Evolutionary conservation across 2,797 vertebrate species (phyloP).

Genomic region (Scolopax bukidnonensis): DNA sequence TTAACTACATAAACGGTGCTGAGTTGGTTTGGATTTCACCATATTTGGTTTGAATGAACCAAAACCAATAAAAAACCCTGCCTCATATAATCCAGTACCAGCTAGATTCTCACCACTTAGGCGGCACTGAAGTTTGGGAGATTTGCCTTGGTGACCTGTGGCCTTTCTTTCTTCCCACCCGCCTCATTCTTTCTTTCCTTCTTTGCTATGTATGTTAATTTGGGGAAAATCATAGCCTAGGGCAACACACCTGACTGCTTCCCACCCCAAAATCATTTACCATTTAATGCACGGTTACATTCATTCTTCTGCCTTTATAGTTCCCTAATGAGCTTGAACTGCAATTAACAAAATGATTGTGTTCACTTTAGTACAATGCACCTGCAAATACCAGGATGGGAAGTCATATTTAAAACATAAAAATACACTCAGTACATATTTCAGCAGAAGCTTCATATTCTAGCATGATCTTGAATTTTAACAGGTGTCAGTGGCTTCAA

Average conservation of each 20-base stretch:
- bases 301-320: slow-evolving; percentile 74
- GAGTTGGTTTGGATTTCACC: neutral
- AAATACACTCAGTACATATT: neutral
- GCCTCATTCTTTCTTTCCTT: slow-evolving; percentile 62
- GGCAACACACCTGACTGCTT: slow-evolving; percentile 69
- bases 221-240: slow-evolving; percentile 65
- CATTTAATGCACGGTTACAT: slow-evolving; percentile 72
- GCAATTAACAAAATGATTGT: slow-evolving; percentile 75
- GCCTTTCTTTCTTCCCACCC: slow-evolving; percentile 66
- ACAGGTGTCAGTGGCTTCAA: slow-evolving; percentile 4
- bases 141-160: slow-evolving; percentile 60
- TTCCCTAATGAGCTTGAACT: slow-evolving; percentile 75
- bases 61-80: neutral
- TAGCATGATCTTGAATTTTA: neutral
- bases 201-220: slow-evolving; percentile 70
- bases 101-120: neutral
- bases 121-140: neutral
- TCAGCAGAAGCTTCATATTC: neutral
- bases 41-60: neutral
- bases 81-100: neutral
- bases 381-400: slow-evolving; percentile 69
- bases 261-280: slow-evolving; percentile 73
- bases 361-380: slow-evolving; percentile 67
- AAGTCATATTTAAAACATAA: slow-evolving; percentile 50
- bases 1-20: neutral